Base-by-base conservation (phyloP, 2,113 vertebrate species). In the Myotis brandtii region DNA sequence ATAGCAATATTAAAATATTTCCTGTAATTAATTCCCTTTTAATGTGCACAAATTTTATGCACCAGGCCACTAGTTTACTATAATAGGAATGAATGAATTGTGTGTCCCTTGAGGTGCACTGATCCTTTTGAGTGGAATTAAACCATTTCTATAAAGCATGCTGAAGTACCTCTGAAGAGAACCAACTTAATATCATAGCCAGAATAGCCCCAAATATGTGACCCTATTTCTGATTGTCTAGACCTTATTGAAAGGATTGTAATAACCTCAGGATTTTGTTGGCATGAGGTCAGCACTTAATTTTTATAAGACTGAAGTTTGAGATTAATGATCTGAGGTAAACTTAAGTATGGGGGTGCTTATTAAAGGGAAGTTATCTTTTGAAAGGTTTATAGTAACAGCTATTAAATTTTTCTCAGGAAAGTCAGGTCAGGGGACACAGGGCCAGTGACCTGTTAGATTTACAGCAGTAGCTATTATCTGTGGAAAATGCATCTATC, bases 371-470 rank as follows among this genome's bases (percentile, higher is more conserved):
- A 62, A 88, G 40, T 52, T 88, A 13, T 84, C 13, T 70, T 77
- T 77, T 88, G 50, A 95, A 89, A 88, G 48, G 77, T 34, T 93
- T 89, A 62, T 66, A 86, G 59, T 52, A 84, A 73, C 3, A 72
- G 46, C 32, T 89, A 30, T 89, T 73, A 59, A 34, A 69, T 79
- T 89, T 89, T 85, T 77, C 9, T 75, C 48, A 40, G 6, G 20
- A 64, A 43, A 48, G 23, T 83, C 27, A 86, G 3, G 54, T 76
- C n/a, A 70, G 23, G 20, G 6, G 11, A 56, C 54, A 75, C 52
- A 52, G 12, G 8, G 73, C 10, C n/a, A 82, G 50, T 16, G 76
- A 27, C 16, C 25, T 80, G 32, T 54, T 69, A 30, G 40, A 82
- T 69, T 86, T 77, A 62, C 34, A 81, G 40, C 17, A 52, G 21